A percentile compares a stretch with the other conserved stretches of the same genome.
These are phyloP conservation scores for Penaeus indicus DNA, from an alignment of 1,140 invertebrate species.

Conservation along the genomic window DNA sequence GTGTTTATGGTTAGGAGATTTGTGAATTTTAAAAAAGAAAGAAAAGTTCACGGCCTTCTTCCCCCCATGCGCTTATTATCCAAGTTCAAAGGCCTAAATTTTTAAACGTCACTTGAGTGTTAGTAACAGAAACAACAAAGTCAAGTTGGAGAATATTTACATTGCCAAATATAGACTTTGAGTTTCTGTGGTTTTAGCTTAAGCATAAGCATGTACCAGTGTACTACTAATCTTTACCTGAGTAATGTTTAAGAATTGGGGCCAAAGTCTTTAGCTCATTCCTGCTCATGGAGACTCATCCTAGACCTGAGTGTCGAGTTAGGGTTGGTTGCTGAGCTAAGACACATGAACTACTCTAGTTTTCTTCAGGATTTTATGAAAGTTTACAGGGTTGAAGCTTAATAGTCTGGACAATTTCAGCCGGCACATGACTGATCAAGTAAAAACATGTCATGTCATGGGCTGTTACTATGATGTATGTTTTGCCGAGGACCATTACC, in stretches of 20 bases:
- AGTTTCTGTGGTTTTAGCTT: too few relatives aligned
- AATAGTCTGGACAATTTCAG: background rate
- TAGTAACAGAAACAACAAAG: conserved; percentile 1
- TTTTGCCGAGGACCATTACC: conserved; percentile 3
- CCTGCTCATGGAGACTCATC: conserved; percentile 16
- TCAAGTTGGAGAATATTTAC: conserved; percentile 30
- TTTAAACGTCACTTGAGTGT: conserved; percentile 44
- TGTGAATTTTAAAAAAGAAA: conserved; percentile 36
- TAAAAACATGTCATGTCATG: background rate
- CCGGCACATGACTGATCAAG: conserved; percentile 7
- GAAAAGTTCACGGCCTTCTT: conserved; percentile 48
- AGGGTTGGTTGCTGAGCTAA: conserved; percentile 42
- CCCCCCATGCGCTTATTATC: conserved; percentile 49
- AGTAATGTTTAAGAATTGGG: conserved; percentile 51
- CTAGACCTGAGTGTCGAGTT: conserved; percentile 6
- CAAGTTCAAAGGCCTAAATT: conserved; percentile 54
- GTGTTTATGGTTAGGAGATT: conserved; percentile 55
- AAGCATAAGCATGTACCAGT: too few relatives aligned
- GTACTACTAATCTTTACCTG: background rate
- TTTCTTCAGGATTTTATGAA: conserved; percentile 47
- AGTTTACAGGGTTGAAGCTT: conserved; percentile 35
- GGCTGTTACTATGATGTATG: conserved; percentile 21
- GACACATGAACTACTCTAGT: conserved; percentile 26
- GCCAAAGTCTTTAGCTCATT: conserved; percentile 51
- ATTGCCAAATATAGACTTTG: conserved; percentile 19